A percentile compares a stretch with the other conserved stretches of the same genome.
Conservation (phyloP, 2,797 vertebrate genomes). For the Poeciliopsis infans region DNA sequence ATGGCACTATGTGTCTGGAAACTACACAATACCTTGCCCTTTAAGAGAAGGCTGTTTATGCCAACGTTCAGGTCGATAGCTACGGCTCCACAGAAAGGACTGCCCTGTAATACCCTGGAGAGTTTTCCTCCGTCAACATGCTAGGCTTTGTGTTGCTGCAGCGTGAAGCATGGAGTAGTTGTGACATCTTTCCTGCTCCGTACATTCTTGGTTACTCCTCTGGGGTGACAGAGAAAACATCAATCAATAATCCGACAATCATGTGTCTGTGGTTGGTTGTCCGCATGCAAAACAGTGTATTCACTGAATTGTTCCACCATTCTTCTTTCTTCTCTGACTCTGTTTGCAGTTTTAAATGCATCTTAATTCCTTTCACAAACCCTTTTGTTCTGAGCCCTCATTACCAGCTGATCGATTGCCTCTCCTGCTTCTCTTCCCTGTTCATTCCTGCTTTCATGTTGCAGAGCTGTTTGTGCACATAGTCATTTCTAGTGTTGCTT, state of each 20-base stretch:
- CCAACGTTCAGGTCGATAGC: conserved; percentile 32
- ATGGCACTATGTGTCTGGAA: not conserved
- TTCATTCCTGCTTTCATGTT: conserved; percentile 15
- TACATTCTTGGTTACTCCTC: conserved; percentile 43
- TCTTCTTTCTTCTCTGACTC: not conserved
- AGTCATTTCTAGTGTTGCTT: conserved; percentile 47
- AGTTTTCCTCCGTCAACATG: conserved; percentile 23
- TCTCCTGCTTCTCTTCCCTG: conserved; percentile 32
- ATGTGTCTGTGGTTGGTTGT: conserved; percentile 30
- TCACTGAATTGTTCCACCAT: conserved; percentile 20
- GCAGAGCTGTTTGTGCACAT: conserved; percentile 28
- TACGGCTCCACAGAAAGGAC: conserved; percentile 19
- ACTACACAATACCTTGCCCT: not conserved
- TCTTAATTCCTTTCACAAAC: conserved; percentile 27
- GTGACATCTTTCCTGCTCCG: conserved; percentile 43
- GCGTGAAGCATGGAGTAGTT: conserved; percentile 26
- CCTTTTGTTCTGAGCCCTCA: conserved; percentile 41
- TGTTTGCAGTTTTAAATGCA: not conserved
- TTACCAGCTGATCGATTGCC: conserved; percentile 61
- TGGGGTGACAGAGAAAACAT: conserved; percentile 48
- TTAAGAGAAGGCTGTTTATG: conserved; percentile 14
- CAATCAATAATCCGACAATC: conserved; percentile 51
- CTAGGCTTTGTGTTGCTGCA: conserved; percentile 20
- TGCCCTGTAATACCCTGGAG: conserved; percentile 38
- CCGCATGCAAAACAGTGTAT: conserved; percentile 7